Base-by-base conservation (phyloP, 2,113 vertebrate species). In the Setophaga kirtlandii region DNA sequence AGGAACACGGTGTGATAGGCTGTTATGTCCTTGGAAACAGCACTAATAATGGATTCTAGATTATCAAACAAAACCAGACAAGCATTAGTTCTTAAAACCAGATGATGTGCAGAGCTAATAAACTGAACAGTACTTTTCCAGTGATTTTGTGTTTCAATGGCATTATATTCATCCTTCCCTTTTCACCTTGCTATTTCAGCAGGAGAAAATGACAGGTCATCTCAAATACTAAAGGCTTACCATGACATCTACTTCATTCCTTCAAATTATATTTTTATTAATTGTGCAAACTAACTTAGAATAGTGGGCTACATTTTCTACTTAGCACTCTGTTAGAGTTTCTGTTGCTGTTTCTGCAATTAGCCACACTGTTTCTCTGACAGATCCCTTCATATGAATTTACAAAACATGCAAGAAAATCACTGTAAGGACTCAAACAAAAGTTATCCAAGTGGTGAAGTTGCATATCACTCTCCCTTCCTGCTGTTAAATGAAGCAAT, bases 1-100 rank as follows among this genome's bases (percentile, higher is more conserved):
- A 99, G 98, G 95, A 99, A 98, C 96, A 98, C 98, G 4, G 98
- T 99, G 96, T 99, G 99, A 96, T 99, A 98, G 28, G 98, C 98
- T 67, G 99, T 95, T 94, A 99, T 98, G 75, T 99, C 99, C 97
- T 98, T 95, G 68, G 98, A 97, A 85, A 98, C 97, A 8, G 87
- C 98, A 92, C 97, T 97, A 81, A 98, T 97, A 74, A 98, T 96
- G 68, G 98, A 98, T 97, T 98, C 99, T 99, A 88, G 63, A 94
- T 89, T 59, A 85, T 90, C 68, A 78, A 96, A 96, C 42, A 90
- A 82, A 96, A 95, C 15, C 59, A 91, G 59, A 70, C 6, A 83
- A 62, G n/a, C 91, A 80, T 94, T 65, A 95, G 69, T 71, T 80
- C 49, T 59, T 52, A 53, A 49, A 83, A 70, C 0, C 50, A 93